A percentile compares a stretch with the other conserved stretches of the same genome.
phyloP scores from a whole-genome alignment of 2,888 invertebrate species.

The Sphaerophoria taeniata region DNA sequence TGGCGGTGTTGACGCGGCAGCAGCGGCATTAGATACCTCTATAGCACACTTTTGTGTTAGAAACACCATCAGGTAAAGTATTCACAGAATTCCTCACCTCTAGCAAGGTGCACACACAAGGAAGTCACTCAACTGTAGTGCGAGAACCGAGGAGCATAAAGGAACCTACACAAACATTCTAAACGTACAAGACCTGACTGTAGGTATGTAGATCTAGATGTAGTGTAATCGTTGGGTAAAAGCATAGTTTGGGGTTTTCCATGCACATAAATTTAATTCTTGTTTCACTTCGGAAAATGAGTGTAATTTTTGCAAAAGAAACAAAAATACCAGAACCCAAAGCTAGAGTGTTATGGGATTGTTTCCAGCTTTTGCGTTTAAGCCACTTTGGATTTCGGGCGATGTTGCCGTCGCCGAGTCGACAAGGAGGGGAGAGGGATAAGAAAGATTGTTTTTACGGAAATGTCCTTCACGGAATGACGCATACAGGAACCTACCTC shows the following conservation, averaged over 20 bases:
- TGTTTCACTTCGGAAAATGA: constrained; percentile 49
- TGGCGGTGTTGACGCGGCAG: not conserved
- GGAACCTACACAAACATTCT: not conserved
- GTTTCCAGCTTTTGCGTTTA: constrained; percentile 56
- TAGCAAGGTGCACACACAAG: constrained; percentile 39
- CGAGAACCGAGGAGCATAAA: constrained; percentile 14
- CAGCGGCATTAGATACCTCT: no score
- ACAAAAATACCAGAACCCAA: not conserved
- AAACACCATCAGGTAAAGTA: no score
- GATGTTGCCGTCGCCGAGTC: no score
- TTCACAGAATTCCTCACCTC: constrained; percentile 42
- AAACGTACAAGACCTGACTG: not conserved
- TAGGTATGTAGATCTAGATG: not conserved
- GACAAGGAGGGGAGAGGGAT: not conserved
- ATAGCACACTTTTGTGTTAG: no score
- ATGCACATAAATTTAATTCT: constrained; percentile 35
- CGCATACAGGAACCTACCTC: not conserved
- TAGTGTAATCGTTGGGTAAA: constrained; percentile 47
- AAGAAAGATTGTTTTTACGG: constrained; percentile 56
- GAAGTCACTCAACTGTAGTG: constrained; percentile 67
- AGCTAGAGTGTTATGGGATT: constrained; percentile 22
- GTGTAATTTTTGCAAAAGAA: constrained; percentile 56
- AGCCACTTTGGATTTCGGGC: constrained; percentile 57
- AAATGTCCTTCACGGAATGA: constrained; percentile 60
- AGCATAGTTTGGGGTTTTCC: constrained; percentile 55